These are phyloP conservation scores for Opisthocomus hoazin DNA, from an alignment of 2,113 vertebrate species.

Conservation along the genomic window DNA sequence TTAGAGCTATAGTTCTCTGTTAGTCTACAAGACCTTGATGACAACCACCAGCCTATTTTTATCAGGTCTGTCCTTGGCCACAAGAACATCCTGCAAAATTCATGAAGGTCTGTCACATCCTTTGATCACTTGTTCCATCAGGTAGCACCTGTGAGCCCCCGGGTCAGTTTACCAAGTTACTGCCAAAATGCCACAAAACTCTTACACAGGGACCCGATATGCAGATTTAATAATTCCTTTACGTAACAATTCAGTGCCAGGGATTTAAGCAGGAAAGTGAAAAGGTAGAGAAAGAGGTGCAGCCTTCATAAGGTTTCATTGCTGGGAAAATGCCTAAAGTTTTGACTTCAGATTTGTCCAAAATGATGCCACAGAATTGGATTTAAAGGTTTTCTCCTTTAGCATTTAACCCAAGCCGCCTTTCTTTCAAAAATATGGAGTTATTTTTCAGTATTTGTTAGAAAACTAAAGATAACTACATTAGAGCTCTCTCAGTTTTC, in stretches of 20 bases:
- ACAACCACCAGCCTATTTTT: not conserved
- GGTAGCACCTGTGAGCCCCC: not conserved
- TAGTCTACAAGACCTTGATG: not conserved
- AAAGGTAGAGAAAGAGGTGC: not conserved
- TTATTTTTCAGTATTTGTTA: not conserved
- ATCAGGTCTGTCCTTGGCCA: not conserved
- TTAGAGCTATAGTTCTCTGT: not conserved
- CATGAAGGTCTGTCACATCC: not conserved
- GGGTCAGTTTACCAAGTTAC: not conserved
- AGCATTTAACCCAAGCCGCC: not conserved
- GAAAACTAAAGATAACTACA: not conserved
- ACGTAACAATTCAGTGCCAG: not conserved
- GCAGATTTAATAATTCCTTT: not conserved
- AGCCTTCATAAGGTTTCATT: not conserved
- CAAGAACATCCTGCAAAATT: not conserved
- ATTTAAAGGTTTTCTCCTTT: not conserved
- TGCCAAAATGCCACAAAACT: not conserved
- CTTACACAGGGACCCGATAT: not conserved
- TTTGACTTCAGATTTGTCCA: not conserved
- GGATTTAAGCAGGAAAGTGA: not conserved
- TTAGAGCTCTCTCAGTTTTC: not conserved
- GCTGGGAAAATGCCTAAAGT: not conserved
- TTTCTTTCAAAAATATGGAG: not conserved
- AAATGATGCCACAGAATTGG: not conserved
- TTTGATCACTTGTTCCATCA: not conserved